Percentiles rank a stretch among this genome's conserved stretches.
Conservation (phyloP, 2,113 vertebrate genomes). For the Ochotona curzoniae region DNA sequence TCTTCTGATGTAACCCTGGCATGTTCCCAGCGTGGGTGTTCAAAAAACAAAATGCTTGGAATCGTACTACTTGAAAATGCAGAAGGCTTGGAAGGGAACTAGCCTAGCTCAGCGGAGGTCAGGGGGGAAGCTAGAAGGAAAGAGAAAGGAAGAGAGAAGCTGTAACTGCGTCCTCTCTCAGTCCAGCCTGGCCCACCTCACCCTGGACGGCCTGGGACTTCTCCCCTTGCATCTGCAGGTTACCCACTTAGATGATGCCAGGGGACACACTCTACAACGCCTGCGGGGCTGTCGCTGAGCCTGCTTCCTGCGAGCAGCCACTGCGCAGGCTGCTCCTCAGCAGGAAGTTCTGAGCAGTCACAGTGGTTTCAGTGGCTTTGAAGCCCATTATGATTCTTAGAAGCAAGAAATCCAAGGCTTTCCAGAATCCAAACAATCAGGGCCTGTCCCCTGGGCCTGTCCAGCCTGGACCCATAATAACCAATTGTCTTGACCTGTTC, state of each 20-base stretch:
- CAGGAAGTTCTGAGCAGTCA: slow-evolving; percentile 6
- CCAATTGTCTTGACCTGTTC: not conserved
- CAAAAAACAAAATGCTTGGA: not conserved
- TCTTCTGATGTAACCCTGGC: not conserved
- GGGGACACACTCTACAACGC: not conserved
- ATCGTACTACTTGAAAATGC: not conserved
- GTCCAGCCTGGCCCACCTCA: no score
- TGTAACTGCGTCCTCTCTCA: not conserved
- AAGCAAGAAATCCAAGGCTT: not conserved
- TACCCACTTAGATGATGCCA: not conserved
- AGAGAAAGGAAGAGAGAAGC: not conserved
- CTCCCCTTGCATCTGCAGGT: not conserved
- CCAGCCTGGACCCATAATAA: not conserved
- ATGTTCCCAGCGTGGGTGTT: not conserved
- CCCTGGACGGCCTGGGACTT: not conserved
- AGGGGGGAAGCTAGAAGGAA: no score
- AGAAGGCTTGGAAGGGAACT: not conserved
- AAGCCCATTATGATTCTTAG: slow-evolving; percentile 25
- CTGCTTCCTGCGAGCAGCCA: slow-evolving; percentile 22
- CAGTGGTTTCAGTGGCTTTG: not conserved
- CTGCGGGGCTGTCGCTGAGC: slow-evolving; percentile 41
- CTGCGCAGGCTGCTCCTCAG: not conserved
- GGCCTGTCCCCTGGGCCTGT: not conserved
- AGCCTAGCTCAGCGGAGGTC: no score
- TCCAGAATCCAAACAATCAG: not conserved